Percentiles rank a stretch among this genome's conserved stretches.
These are phyloP conservation scores for Plagodis pulveraria DNA, from an alignment of 2,888 invertebrate species.

Conservation along the genomic window DNA sequence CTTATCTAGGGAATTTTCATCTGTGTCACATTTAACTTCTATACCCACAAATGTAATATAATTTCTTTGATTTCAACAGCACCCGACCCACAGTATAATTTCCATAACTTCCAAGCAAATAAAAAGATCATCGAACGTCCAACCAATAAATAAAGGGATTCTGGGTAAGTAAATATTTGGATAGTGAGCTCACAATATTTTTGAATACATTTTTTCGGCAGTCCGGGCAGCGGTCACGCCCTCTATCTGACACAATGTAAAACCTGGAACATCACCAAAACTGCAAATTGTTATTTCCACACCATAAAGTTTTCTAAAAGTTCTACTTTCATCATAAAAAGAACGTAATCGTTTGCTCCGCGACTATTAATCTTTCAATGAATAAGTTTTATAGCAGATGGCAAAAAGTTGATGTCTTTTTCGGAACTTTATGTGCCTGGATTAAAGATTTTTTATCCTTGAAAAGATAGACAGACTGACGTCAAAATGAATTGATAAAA, in stretches of 20 bases:
- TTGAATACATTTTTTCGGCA: slow-evolving; percentile 49
- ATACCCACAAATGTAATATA: too few relatives aligned
- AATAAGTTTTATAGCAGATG: slow-evolving; percentile 62
- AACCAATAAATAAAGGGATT: slow-evolving; percentile 53
- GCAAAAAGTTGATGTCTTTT: slow-evolving; percentile 54
- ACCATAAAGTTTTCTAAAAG: slow-evolving; percentile 76
- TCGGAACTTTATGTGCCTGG: slow-evolving; percentile 40
- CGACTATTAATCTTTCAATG: slow-evolving; percentile 77
- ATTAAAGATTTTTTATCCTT: slow-evolving; percentile 30
- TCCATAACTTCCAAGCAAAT: neutral
- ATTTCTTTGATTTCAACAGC: too few relatives aligned
- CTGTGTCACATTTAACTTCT: too few relatives aligned
- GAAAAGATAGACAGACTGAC: slow-evolving; percentile 27
- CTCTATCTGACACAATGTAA: slow-evolving; percentile 64
- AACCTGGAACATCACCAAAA: slow-evolving; percentile 59
- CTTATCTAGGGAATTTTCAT: too few relatives aligned
- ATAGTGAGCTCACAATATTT: slow-evolving; percentile 74
- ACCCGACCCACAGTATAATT: neutral
- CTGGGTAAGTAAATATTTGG: slow-evolving; percentile 80
- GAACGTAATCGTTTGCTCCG: slow-evolving; percentile 53
- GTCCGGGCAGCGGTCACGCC: slow-evolving; percentile 73
- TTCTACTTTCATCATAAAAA: slow-evolving; percentile 53
- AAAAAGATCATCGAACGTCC: slow-evolving; percentile 5
- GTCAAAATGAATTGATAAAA: slow-evolving; percentile 5
- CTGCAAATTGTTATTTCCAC: slow-evolving; percentile 82